Base-by-base conservation (phyloP, 1,140 invertebrate species). In the Leucophenga varia region DNA sequence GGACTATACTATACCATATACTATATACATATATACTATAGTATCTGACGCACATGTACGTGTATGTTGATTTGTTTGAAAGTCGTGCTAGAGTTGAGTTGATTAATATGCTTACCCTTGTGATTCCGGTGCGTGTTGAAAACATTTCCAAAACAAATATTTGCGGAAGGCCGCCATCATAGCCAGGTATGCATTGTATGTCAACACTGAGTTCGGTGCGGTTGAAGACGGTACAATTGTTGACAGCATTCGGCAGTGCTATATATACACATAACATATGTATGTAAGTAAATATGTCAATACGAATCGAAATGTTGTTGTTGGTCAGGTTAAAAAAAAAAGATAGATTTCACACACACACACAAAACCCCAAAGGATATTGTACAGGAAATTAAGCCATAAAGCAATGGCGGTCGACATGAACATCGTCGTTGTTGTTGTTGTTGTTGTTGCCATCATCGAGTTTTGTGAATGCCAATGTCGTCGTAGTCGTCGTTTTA, bases 111-210 rank as follows among this genome's bases (percentile, higher is more conserved):
- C 63, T 72, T 59, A 75, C 72, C n/a, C 72, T 73, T 55, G 67
- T 69, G 44, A 59, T 45, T 53, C 72, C 72, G 38, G 67, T 73
- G 59, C 61, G 61, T 57, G 67, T 61, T 47, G 72, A 74, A 49
- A 72, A 84, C 45, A 89, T 82, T 75, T 88, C 85, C 63, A 89
- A 81, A 19, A 86, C 81, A 77, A 90, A 89, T 61, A 81, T 80
- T 75, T 90, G 87, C 19, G 82, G 80, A 28, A 90, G 76, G 22
- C 88, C 87, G 20, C 88, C 89, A 75, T 90, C 86, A 73, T 88
- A 90, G 34, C 87, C 87, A 57, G 87, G 86, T 34, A 79, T 79
- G 74, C 89, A 91, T 43, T 87, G 83, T 6, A 91, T 83, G 56
- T 87, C 84, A 32, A 90, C 83, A 43, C 83, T 86, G 50, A 80